These are phyloP conservation scores for Paramacrobiotus metropolitanus DNA, from an alignment of 1,140 invertebrate species.

Conservation along the genomic window DNA sequence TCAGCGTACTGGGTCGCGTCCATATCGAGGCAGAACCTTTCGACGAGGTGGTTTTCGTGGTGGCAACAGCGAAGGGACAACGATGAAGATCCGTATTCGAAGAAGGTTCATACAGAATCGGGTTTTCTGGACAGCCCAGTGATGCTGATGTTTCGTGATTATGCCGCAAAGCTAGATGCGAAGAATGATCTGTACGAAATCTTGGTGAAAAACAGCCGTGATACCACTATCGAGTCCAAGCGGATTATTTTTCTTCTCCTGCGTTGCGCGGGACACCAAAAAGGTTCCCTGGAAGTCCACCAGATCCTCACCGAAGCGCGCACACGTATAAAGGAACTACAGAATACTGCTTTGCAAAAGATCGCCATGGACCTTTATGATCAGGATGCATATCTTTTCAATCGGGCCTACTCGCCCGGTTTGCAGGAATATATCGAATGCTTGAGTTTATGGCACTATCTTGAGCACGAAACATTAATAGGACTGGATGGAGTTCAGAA, in stretches of 20 bases:
- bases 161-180: conserved; percentile 41
- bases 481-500: neutral
- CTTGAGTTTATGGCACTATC: conserved; percentile 42
- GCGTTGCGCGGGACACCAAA: conserved; percentile 29
- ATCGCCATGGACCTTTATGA: conserved; percentile 45
- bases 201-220: conserved; percentile 53
- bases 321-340: conserved; percentile 16
- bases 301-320: neutral
- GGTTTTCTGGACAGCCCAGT: conserved; percentile 3
- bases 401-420: conserved; percentile 42
- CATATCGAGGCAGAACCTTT: neutral
- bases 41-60: conserved; percentile 1
- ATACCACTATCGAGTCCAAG: conserved; percentile 78
- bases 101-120: neutral
- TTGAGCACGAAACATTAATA: conserved; percentile 20
- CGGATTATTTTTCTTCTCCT: conserved; percentile 58
- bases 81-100: neutral
- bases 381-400: conserved; percentile 45
- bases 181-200: conserved; percentile 62
- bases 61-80: neutral
- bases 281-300: conserved; percentile 31
- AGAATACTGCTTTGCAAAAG: conserved; percentile 15
- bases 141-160: conserved; percentile 38
- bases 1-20: neutral
- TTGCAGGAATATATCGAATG: conserved; percentile 73